Evolutionary conservation across 2,113 vertebrate species (phyloP).

Genomic region (Tiliqua scincoides): DNA sequence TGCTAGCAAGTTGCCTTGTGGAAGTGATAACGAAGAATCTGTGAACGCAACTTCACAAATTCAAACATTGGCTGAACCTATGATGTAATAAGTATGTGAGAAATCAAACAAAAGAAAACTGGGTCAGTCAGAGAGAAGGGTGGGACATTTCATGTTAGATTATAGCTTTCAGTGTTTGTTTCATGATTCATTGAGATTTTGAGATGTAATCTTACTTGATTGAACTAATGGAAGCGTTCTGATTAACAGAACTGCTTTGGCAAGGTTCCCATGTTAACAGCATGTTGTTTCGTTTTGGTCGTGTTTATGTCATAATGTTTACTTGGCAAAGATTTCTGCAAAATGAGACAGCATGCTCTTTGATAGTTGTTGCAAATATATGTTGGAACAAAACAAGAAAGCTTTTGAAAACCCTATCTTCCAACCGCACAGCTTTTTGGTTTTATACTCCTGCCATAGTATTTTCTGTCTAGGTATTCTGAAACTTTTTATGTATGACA

Average conservation of each 20-base stretch:
- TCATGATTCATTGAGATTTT: slow-evolving; percentile 51
- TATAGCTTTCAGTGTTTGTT: slow-evolving; percentile 50
- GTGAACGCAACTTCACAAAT: not conserved
- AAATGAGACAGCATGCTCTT: slow-evolving; percentile 46
- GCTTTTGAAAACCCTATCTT: not conserved
- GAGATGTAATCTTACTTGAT: slow-evolving; percentile 47
- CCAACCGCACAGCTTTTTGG: slow-evolving; percentile 10
- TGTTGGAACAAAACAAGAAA: slow-evolving; percentile 22
- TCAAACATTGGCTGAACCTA: not conserved
- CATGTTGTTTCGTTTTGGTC: slow-evolving; percentile 48
- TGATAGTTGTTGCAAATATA: slow-evolving; percentile 53
- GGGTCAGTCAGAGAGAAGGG: slow-evolving; percentile 10
- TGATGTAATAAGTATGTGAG: not conserved
- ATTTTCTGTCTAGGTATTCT: not conserved
- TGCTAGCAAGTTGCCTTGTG: not conserved
- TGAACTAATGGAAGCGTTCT: slow-evolving; percentile 35
- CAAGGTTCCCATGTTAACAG: slow-evolving; percentile 46
- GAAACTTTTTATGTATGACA: not conserved
- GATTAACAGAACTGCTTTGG: slow-evolving; percentile 38
- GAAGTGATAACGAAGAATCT: not conserved
- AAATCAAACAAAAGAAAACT: not conserved
- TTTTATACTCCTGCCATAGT: not conserved
- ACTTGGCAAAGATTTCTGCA: slow-evolving; percentile 36
- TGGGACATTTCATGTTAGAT: slow-evolving; percentile 40
- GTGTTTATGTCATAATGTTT: slow-evolving; percentile 54